Evolutionary conservation across 2,888 invertebrate species (phyloP).

Genomic region (Minunthozetes semirufus): DNA sequence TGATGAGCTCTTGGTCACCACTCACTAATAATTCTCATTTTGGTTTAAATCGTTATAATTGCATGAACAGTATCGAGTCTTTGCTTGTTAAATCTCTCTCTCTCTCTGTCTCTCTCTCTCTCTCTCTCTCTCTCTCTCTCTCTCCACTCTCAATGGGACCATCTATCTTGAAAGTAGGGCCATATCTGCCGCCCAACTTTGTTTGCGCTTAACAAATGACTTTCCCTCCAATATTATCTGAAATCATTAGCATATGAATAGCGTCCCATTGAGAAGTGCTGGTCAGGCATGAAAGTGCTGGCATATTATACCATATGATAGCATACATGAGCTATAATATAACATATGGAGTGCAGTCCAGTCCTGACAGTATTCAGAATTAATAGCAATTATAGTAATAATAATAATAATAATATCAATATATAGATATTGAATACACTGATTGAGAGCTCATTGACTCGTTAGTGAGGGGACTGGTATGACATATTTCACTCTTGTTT

Average conservation of each 20-base stretch:
- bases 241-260: conserved; percentile 23
- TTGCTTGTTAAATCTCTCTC: conserved; percentile 1
- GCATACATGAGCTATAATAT: neutral
- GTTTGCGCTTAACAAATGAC: conserved; percentile 24
- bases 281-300: conserved; percentile 25
- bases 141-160: neutral
- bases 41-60: conserved; percentile 9
- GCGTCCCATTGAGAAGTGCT: neutral
- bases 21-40: conserved; percentile 7
- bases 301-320: conserved; percentile 18
- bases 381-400: conserved; percentile 26
- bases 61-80: conserved; percentile 12
- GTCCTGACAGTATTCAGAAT: neutral
- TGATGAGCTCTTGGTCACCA: neutral
- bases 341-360: neutral
- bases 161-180: conserved; percentile 13
- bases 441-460: neutral
- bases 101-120: conserved; percentile 9
- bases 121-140: neutral
- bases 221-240: conserved; percentile 9
- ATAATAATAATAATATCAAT: conserved; percentile 18
- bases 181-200: conserved; percentile 14
- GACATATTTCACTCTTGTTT: neutral
- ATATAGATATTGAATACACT: conserved; percentile 3
- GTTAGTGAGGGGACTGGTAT: neutral